Evolutionary conservation across 1,140 invertebrate genomes (phyloP), one percentile per base, ranked within the genome.

Genomic region (Drosophila ambigua): DNA sequence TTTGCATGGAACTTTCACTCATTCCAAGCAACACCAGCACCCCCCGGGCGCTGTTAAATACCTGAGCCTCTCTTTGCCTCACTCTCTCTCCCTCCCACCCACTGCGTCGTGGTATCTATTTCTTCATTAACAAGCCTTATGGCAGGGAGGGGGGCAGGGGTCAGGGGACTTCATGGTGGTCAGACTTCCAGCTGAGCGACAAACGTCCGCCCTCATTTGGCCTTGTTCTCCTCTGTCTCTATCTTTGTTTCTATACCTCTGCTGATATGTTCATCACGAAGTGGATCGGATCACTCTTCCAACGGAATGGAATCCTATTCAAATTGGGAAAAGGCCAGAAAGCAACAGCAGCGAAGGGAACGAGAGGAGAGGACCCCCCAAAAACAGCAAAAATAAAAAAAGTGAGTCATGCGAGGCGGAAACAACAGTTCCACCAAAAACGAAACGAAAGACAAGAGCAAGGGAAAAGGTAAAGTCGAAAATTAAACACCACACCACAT

Each of bases 401-500:
- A 67, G 64, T 87, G 83, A 88, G 75, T 88, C 84, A 88, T 83
- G 72, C 82, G 71, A 82, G 82, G 74, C 82, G 82, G 82, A 87
- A 87, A 87, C 83, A 87, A 87, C 83, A 79, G 77, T 81, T 77
- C 78, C 45, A 71, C 44, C 71, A 67, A 49, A 77, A 77, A 54
- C 54, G 57, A 77, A 63, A 31, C 55, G 53, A 64, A 72, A 67
- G 64, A 51, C 15, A 43, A 57, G 53, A 54, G 49, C 39, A 64
- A 72, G 45, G 64, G 83, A 72, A 53, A 77, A 57, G 75, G 84
- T 88, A 84, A 88, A 81, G 84, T 89, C 83, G 83, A 88, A 88
- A 88, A 88, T 88, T 88, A 88, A 88, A 88, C 83, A 88, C 83
- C 83, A 87, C 75, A 87, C 75, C 83, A 89, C 84, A 88, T 88